Percentiles rank a stretch among this genome's conserved stretches.
phyloP scores from a whole-genome alignment of 1,140 invertebrate species.

The Papilio helenus region DNA sequence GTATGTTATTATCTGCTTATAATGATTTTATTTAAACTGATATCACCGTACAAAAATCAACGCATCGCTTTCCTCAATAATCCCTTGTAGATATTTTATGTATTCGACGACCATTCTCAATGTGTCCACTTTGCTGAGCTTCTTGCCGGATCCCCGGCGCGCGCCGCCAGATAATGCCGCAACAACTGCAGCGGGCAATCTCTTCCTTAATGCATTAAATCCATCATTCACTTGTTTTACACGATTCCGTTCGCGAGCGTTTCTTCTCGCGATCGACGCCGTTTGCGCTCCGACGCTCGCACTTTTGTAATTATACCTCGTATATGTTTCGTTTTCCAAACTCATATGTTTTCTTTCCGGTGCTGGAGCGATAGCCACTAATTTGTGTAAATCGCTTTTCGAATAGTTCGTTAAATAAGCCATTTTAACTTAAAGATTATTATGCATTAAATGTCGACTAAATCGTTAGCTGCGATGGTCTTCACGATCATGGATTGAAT shows the following conservation, averaged over 20 bases:
- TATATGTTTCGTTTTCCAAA: constrained; percentile 74
- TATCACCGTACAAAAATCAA: too few species aligned
- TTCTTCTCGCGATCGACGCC: constrained; percentile 94
- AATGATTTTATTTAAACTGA: too few species aligned
- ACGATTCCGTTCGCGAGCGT: constrained; percentile 96
- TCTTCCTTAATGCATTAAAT: constrained; percentile 93
- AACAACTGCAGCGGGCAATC: constrained; percentile 90
- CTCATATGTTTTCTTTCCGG: constrained; percentile 64
- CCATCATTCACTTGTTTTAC: constrained; percentile 98
- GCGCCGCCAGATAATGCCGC: constrained; percentile 87
- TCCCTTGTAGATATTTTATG: too few species aligned
- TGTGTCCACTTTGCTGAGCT: too few species aligned
- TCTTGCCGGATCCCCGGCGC: constrained; percentile 88
- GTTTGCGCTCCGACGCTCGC: constrained; percentile 87
- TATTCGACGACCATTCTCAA: too few species aligned
- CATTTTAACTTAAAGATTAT: constrained; percentile 51
- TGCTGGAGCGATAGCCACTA: constrained; percentile 79
- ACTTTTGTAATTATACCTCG: constrained; percentile 87
- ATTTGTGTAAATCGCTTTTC: constrained; percentile 61
- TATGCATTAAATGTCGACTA: constrained; percentile 16
- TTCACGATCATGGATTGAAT: constrained; percentile 59
- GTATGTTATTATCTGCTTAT: constrained; percentile 50
- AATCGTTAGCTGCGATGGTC: constrained; percentile 45
- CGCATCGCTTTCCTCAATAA: too few species aligned
- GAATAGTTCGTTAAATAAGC: constrained; percentile 48